Conservation (phyloP, 2,797 vertebrate species). For the Odontamblyopus lacepedii region DNA sequence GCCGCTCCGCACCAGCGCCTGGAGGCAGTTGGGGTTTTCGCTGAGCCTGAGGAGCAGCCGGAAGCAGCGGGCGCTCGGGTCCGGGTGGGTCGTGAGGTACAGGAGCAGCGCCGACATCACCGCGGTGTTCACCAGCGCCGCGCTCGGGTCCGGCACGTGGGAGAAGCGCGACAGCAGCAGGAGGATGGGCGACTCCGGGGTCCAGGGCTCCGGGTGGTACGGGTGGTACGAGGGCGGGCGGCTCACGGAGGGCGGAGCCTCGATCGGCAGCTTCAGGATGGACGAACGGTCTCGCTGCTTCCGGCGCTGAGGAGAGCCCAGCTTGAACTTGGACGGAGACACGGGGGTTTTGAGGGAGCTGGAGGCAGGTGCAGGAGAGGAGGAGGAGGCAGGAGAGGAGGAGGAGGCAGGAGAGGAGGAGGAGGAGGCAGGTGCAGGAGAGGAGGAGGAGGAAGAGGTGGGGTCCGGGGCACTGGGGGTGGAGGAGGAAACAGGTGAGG, state of each 20-base stretch:
- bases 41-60: conserved; percentile 85
- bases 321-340: conserved; percentile 66
- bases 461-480: too few relatives aligned
- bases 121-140: conserved; percentile 70
- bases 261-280: conserved; percentile 52
- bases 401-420: conserved; percentile 1
- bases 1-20: conserved; percentile 84
- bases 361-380: conserved; percentile 20
- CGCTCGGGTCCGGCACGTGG: conserved; percentile 82
- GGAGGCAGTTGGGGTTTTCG: conserved; percentile 89
- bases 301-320: conserved; percentile 69
- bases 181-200: conserved; percentile 85
- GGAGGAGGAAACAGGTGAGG: too few relatives aligned
- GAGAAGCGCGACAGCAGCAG: conserved; percentile 89
- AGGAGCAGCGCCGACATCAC: conserved; percentile 77
- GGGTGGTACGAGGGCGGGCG: conserved; percentile 65
- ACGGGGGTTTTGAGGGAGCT: conserved; percentile 41
- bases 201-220: conserved; percentile 84
- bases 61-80: conserved; percentile 84
- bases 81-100: conserved; percentile 82
- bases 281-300: conserved; percentile 51
- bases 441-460: too few relatives aligned
- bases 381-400: conserved; percentile 9
- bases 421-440: conserved; percentile 28
- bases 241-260: conserved; percentile 51